Evolutionary conservation across 2,888 invertebrate genomes (phyloP), one percentile per base, ranked within the genome.

Genomic region (Salpingus planirostris): DNA sequence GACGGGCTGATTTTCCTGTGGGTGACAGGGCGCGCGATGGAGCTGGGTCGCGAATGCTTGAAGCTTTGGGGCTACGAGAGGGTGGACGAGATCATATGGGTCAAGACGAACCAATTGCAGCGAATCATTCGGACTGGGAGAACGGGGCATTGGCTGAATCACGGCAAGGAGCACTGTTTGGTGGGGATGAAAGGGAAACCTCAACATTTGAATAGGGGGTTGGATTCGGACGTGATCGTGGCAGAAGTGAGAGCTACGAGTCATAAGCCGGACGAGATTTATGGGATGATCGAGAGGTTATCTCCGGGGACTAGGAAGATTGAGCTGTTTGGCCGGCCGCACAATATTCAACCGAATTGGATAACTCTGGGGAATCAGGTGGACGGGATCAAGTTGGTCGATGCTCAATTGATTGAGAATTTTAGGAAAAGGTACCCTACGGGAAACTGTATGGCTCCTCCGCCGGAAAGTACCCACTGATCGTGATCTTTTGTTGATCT

Each of bases 301-400:
- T 92, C 95, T 40, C 97, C 97, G 0, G 95, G 96, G 1, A 95
- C 95, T 0, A 76, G 95, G 35, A 97, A 97, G 69, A 92, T 97
- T 37, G 97, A 97, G 65, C 68, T 97, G 10, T 97, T 97, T 60
- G 97, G 97, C 0, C 69, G 97, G 33, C 93, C 93, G 0, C 96
- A 97, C 62, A 97, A 97, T 59, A 88, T 96, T 1, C 96, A 97
- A 61, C 96, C 95, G 0, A 97, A 97, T 59, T 97, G 96, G 97
- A 88, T 89, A 54, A 97, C 97, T 0, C 67, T 97, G 3, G 97
- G 96, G 1, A 97, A 97, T 68, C 97, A 97, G 66, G 79, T 96
- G 29, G 93, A 93, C 56, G 96, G 96, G 1, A 91, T 95, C 1
- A 76, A 90, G 28, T 66, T 97, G 1, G 83, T 95, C 1, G 96